Percentiles rank a stretch among this genome's conserved stretches.
Evolutionary conservation across 2,888 invertebrate species (phyloP).

Genomic region (Agrotis clavis): DNA sequence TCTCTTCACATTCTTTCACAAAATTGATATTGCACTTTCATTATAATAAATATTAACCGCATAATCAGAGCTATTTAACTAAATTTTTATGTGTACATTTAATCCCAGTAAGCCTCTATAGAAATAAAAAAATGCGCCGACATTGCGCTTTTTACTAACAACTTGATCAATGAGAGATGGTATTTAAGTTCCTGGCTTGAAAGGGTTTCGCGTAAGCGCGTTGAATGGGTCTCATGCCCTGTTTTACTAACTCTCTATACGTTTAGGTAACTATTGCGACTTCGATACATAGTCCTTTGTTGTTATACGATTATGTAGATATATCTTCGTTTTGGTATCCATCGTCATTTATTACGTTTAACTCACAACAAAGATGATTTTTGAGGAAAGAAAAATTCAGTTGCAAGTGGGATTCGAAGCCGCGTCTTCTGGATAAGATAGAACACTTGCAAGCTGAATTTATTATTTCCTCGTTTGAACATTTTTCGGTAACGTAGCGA

Average conservation of each 20-base stretch:
- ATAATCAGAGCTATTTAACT: not conserved
- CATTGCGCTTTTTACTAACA: not conserved
- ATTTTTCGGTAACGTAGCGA: too few species aligned
- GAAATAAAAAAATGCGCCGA: not conserved
- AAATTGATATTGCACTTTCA: not conserved
- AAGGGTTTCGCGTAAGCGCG: too few species aligned
- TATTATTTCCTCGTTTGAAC: too few species aligned
- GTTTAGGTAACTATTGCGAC: not conserved
- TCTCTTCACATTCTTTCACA: not conserved
- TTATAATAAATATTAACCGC: not conserved
- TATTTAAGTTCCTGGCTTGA: not conserved
- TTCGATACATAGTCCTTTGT: not conserved
- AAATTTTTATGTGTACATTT: not conserved
- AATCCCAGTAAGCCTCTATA: not conserved
- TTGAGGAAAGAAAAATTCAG: too few species aligned
- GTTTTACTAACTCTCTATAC: not conserved
- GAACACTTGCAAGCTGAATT: too few species aligned
- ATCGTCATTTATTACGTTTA: too few species aligned
- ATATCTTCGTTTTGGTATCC: not conserved
- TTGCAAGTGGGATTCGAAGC: too few species aligned
- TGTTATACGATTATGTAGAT: too few species aligned
- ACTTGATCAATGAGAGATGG: not conserved
- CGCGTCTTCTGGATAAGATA: too few species aligned
- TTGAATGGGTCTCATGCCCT: not conserved
- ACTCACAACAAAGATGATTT: too few species aligned